Evolutionary conservation across 2,113 vertebrate species (phyloP), one percentile per base, ranked within the genome.

Genomic region (Eleginops maclovinus): DNA sequence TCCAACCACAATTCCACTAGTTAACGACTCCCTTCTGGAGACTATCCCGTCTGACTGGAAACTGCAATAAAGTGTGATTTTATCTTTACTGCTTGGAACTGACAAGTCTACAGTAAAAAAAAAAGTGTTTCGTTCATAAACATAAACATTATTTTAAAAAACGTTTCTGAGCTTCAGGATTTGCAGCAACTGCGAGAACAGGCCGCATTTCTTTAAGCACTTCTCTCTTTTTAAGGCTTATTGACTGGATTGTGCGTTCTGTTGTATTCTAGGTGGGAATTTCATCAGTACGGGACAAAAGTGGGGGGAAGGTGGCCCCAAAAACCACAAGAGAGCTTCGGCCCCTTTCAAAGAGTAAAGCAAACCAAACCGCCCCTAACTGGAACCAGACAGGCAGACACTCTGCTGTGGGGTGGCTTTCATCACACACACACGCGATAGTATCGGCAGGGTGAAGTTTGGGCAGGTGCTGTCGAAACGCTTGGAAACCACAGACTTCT

Each of bases 391-490:
- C 88, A 51, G 68, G 71, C 74, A 81, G 51, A 80, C 82, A 47
- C 24, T 69, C 83, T 77, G 75, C 79, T 69, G 51, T 11, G 40
- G 41, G 79, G 65, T 59, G 79, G n/a, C 75, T 86, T 64, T 81
- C 84, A 81, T 86, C 81, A 68, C 85, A 86, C 81, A 73, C 83
- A 83, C 79, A 88, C 21, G 44, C 54, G 69, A 84, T 63, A 66
- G 69, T 93, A 88, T 86, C 79, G 11, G 53, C 40, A 12, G 68
- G 61, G 71, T 79, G 79, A 83, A 82, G 83, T 92, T 89, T 92
- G 67, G 82, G 54, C 63, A 7, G 80, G 68, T 77, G 84, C 84
- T 67, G 72, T 89, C 84, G 90, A 89, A 91, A 93, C 81, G 54
- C 56, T 43, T 53, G 59, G 82, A 92, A 91, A 91, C 66, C 69